Conservation (phyloP, 2,113 vertebrate genomes). For the Ginglymostoma cirratum region DNA sequence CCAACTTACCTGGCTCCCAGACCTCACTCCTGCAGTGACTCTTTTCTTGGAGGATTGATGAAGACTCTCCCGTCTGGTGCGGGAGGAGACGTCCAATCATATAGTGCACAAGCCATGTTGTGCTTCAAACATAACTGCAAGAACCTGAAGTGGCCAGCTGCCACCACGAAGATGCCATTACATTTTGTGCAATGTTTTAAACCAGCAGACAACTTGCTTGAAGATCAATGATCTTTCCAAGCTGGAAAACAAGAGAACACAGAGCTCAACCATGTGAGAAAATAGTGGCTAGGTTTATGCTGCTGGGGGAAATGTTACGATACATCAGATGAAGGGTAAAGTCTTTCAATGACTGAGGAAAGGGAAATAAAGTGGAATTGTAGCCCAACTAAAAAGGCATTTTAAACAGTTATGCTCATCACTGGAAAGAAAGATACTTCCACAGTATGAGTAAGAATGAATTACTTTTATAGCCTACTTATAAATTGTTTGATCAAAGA, state of each 20-base stretch:
- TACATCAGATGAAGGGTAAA: neutral
- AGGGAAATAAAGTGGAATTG: neutral
- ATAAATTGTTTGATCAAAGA: neutral
- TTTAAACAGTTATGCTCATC: neutral
- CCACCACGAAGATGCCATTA: slow-evolving; percentile 23
- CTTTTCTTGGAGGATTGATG: slow-evolving; percentile 29
- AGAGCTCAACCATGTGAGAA: slow-evolving; percentile 22
- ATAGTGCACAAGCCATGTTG: slow-evolving; percentile 28
- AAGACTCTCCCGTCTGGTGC: neutral
- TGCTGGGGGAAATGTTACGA: slow-evolving; percentile 5
- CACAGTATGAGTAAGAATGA: neutral
- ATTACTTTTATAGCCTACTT: neutral
- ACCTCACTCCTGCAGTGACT: slow-evolving; percentile 31
- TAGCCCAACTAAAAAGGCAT: neutral
- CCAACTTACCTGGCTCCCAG: slow-evolving; percentile 34
- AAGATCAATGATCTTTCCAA: slow-evolving; percentile 36
- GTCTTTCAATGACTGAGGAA: slow-evolving; percentile 10
- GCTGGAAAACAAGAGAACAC: slow-evolving; percentile 32
- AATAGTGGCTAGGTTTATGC: neutral
- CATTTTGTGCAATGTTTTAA: slow-evolving; percentile 20
- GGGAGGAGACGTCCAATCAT: slow-evolving; percentile 24
- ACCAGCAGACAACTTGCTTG: slow-evolving; percentile 34
- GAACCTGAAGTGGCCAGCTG: slow-evolving; percentile 25
- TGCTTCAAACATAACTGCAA: slow-evolving; percentile 29
- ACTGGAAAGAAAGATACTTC: neutral